Conservation (phyloP, 2,113 vertebrate species). For the pig (Sus scrofa) region DNA sequence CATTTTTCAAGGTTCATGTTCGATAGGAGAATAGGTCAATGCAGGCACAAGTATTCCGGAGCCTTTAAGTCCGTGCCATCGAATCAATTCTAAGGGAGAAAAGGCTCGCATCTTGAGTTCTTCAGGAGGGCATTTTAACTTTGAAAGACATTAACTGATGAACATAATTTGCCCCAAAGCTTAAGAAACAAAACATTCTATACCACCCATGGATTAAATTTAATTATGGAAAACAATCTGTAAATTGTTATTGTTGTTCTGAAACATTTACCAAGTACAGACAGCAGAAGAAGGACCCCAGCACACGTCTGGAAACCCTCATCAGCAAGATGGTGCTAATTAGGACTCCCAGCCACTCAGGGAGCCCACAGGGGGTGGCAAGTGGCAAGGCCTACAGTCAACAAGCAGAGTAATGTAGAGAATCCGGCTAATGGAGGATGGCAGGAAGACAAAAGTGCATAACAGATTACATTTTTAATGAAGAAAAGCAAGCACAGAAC, state of each 20-base stretch:
- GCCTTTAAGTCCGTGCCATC: background rate
- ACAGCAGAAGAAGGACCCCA: background rate
- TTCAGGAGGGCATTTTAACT: background rate
- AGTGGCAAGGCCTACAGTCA: too few relatives aligned
- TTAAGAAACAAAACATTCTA: background rate
- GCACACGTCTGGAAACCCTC: background rate
- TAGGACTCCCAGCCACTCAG: background rate
- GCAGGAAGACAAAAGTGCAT: background rate
- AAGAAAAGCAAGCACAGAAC: constrained; percentile 40
- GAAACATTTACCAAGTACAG: background rate
- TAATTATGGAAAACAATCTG: constrained; percentile 25
- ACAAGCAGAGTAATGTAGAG: background rate
- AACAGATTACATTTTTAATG: constrained; percentile 59
- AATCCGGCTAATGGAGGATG: background rate
- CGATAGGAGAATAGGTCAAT: background rate
- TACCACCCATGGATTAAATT: background rate
- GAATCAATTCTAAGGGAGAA: background rate
- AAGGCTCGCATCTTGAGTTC: background rate
- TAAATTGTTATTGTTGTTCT: background rate
- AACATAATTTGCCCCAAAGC: background rate
- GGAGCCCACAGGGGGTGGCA: background rate
- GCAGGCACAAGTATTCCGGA: background rate
- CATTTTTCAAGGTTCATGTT: background rate
- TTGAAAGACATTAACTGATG: constrained; percentile 5
- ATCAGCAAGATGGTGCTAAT: background rate